A percentile compares a stretch with the other conserved stretches of the same genome.
Conservation (phyloP, 2,113 vertebrate species). For the Sisor rabdophorus region DNA sequence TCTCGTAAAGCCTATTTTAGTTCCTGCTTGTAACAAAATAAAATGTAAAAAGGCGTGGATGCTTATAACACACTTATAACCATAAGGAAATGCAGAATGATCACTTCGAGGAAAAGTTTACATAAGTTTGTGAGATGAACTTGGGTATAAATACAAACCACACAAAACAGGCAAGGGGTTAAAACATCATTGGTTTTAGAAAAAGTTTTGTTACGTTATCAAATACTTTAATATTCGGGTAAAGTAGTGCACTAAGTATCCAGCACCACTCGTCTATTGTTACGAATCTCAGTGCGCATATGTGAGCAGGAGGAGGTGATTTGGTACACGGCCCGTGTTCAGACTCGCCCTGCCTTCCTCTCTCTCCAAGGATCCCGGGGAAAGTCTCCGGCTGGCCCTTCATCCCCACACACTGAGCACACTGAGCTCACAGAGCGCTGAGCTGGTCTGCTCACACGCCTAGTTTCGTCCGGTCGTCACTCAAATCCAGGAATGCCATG, state of each 20-base stretch:
- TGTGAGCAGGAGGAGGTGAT: neutral
- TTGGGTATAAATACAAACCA: no score
- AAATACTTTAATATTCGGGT: neutral
- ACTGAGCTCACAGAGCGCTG: conserved; percentile 20
- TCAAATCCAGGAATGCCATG: conserved; percentile 73
- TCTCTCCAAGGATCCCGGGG: conserved; percentile 11
- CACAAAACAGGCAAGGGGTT: neutral
- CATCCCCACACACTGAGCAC: conserved; percentile 28
- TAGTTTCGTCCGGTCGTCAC: conserved; percentile 35
- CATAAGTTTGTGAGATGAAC: no score
- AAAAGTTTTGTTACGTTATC: neutral
- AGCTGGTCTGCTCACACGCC: conserved; percentile 23
- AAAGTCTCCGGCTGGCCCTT: conserved; percentile 9
- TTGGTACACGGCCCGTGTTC: conserved; percentile 7
- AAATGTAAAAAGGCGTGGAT: neutral
- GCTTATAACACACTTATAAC: neutral
- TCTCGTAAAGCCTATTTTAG: neutral
- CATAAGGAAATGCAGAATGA: neutral
- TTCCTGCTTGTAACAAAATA: neutral
- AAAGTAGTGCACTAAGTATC: neutral
- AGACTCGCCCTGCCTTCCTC: conserved; percentile 20
- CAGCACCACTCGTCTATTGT: neutral
- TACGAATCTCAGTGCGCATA: neutral
- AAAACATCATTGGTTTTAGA: neutral
- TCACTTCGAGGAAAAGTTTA: neutral